Evolutionary conservation across 2,113 vertebrate genomes (phyloP), one percentile per base, ranked within the genome.

Genomic region (Leiothrix lutea): DNA sequence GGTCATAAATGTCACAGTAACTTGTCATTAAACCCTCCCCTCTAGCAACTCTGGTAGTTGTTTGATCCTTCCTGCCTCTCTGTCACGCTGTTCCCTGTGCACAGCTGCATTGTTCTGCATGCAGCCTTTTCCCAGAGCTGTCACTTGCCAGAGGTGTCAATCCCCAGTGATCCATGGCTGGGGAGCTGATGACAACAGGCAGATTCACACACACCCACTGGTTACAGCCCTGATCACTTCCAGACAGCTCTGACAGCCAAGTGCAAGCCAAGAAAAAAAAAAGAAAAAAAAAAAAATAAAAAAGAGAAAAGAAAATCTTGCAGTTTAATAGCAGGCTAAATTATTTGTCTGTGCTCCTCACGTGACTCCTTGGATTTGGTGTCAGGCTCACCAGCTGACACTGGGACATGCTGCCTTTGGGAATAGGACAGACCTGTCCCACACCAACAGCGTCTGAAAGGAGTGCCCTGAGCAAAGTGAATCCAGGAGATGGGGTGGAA

Each of bases 1-100:
- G 78, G 80, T 90, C 94, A 93, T 81, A 94, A 96, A 95, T 90
- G 86, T 88, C 95, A 84, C 45, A 31, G 82, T n/a, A 86, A 88
- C 88, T 95, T 90, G 90, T 74, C 92, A 96, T 95, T 94, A 96
- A 94, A 90, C 93, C 88, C 94, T 81, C 50, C 90, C 93, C 90
- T 93, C 71, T 22, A 65, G 90, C 86, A 93, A 9, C 60, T 79
- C n/a, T 16, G 20, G 85, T 18, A 80, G 75, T 48, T 42, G 36
- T 83, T 80, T 92, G 75, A 95, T 84, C 40, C 79, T 28, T 87
- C 35, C 62, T 58, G 48, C 77, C 47, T 80, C 79, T 62, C 75
- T 44, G 35, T 42, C 69, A 57, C 36, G 3, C 64, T 56, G 42
- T 9, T 77, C 64, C 45, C 50, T 5, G n/a, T 12, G 51, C 79